Evolutionary conservation across 2,113 vertebrate genomes (phyloP).

Genomic region (Phycodurus eques): DNA sequence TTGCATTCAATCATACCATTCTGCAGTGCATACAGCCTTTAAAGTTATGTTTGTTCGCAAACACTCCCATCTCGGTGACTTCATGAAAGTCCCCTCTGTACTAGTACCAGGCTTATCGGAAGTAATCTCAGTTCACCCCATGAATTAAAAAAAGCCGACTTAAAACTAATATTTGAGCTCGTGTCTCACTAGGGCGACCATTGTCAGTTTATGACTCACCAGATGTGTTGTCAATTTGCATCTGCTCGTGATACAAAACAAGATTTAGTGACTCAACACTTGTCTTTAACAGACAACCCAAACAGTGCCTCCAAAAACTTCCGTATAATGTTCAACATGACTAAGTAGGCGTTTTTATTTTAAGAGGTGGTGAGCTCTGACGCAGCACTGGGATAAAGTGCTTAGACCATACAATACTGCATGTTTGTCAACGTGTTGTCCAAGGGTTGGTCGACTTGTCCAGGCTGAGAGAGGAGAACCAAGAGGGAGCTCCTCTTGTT

Average conservation of each 20-base stretch:
- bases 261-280: slow-evolving; percentile 41
- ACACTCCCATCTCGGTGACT: slow-evolving; percentile 66
- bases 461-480: slow-evolving; percentile 15
- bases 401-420: neutral
- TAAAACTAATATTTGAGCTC: slow-evolving; percentile 69
- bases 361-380: neutral
- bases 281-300: slow-evolving; percentile 56
- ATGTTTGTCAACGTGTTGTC: slow-evolving; percentile 12
- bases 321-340: slow-evolving; percentile 27
- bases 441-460: slow-evolving; percentile 28
- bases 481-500: slow-evolving; percentile 31
- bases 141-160: slow-evolving; percentile 69
- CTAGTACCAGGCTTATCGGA: slow-evolving; percentile 56
- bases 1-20: slow-evolving; percentile 70
- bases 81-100: slow-evolving; percentile 62
- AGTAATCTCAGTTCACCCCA: slow-evolving; percentile 66
- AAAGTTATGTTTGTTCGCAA: slow-evolving; percentile 70
- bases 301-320: slow-evolving; percentile 33
- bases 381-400: slow-evolving; percentile 20
- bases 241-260: slow-evolving; percentile 57
- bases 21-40: slow-evolving; percentile 59
- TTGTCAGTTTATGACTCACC: slow-evolving; percentile 62
- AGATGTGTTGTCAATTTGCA: slow-evolving; percentile 48
- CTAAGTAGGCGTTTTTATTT: slow-evolving; percentile 23
- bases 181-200: slow-evolving; percentile 66